Percentiles rank a stretch among this genome's conserved stretches.
phyloP scores from a whole-genome alignment of 2,888 invertebrate genomes.

The Cosmia pyralina region DNA sequence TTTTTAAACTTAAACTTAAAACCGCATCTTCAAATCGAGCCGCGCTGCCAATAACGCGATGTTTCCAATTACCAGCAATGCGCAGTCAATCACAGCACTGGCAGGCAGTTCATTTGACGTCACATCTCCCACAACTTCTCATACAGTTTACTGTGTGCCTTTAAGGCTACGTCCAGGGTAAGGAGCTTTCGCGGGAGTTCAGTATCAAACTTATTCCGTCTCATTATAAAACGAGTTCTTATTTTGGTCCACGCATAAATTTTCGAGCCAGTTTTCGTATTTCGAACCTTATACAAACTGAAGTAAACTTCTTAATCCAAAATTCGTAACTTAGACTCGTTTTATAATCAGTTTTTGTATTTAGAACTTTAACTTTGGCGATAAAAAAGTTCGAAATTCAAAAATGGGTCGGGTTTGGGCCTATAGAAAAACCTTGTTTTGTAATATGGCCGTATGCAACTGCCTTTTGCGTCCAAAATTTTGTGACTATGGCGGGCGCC shows the following conservation, averaged over 20 bases:
- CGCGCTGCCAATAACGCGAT: constrained; percentile 73
- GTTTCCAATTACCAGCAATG: constrained; percentile 82
- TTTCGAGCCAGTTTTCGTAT: too few relatives aligned
- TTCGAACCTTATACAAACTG: too few relatives aligned
- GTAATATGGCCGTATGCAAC: neutral
- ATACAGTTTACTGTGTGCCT: constrained; percentile 55
- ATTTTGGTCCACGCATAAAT: neutral
- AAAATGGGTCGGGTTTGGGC: neutral
- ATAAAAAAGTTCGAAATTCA: neutral
- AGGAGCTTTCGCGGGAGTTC: neutral
- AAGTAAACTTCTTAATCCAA: too few relatives aligned
- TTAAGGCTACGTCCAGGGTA: neutral
- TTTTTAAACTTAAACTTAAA: constrained; percentile 43
- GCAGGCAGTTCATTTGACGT: constrained; percentile 75
- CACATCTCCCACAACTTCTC: constrained; percentile 59
- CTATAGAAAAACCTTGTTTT: neutral
- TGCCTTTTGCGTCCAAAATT: neutral
- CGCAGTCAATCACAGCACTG: constrained; percentile 79
- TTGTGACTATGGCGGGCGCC: neutral
- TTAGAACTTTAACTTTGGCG: neutral
- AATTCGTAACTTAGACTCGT: neutral
- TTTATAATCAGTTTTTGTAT: neutral
- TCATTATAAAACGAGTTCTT: neutral
- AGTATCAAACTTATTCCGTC: neutral
- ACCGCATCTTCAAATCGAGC: constrained; percentile 70